A percentile compares a stretch with the other conserved stretches of the same genome.
Conservation (phyloP, 2,797 vertebrate genomes). For the Manis crassicaudata region DNA sequence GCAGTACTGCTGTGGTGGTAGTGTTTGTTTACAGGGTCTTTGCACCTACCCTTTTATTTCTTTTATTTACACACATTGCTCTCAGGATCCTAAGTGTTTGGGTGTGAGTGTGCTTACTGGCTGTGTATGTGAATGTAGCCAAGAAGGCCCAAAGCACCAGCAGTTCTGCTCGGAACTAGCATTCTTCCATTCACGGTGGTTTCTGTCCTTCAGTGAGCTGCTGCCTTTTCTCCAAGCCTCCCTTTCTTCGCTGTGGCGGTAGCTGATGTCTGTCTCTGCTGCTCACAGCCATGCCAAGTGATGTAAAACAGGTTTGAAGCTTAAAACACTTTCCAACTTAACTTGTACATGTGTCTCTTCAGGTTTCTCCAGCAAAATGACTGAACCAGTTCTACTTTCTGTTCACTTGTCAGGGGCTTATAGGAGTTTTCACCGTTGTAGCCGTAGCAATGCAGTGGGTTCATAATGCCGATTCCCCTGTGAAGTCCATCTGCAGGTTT, state of each 20-base stretch:
- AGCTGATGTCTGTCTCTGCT: conserved; percentile 32
- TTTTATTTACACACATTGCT: not conserved
- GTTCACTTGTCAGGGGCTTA: not conserved
- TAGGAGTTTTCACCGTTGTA: not conserved
- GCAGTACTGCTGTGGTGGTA: not conserved
- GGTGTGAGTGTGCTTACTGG: not conserved
- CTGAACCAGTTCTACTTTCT: not conserved
- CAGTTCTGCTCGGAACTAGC: not conserved
- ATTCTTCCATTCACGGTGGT: not conserved
- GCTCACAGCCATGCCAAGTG: not conserved
- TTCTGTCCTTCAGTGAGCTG: not conserved
- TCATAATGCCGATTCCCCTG: not conserved
- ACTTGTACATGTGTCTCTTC: not conserved
- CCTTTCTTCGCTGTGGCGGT: not conserved
- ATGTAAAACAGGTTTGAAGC: conserved; percentile 41
- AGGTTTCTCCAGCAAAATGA: conserved; percentile 10
- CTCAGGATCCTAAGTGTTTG: conserved; percentile 35
- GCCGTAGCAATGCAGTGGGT: not conserved
- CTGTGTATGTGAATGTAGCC: not conserved
- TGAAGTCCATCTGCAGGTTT: not conserved
- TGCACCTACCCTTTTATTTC: conserved; percentile 3
- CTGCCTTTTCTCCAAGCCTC: not conserved
- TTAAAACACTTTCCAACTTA: conserved; percentile 31
- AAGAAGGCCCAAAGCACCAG: not conserved
- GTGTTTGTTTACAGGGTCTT: not conserved